Evolutionary conservation across 2,888 invertebrate genomes (phyloP), one percentile per base, ranked within the genome.

Genomic region (Pollenia amentaria): DNA sequence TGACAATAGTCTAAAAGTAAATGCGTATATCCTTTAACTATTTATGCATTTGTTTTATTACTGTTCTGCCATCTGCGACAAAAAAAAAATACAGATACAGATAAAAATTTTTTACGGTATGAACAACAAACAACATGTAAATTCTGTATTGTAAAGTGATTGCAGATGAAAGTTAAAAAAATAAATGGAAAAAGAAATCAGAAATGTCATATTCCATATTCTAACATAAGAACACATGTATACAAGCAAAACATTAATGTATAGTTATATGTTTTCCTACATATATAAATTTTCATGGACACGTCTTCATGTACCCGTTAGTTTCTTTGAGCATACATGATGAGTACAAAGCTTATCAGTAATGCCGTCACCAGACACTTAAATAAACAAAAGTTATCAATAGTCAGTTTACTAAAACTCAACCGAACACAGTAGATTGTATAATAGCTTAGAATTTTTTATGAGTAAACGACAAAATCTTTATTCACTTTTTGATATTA

Each of bases 1-100:
- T 75, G 48, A 38, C 60, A 79, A 73, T 53, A 60, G 67, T 51
- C 11, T 57, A 48, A 80, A 76, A 57, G 76, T 60, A 78, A 84
- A 84, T 60, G n/a, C 21, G 16, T 38, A 65, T 67, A 75, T 81
- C 67, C 73, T 75, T 75, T 51, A 75, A 46, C 44, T 57, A n/a
- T 73, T 73, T 72, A 18, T 73, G 44, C 38, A 69, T 55, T 79
- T 51, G 42, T 60, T 70, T 51, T 62, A 53, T 44, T 72, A 18
- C 55, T 53, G 38, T 38, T 53, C 6, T 6, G 14, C 21, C 65
- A 67, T 46, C 14, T 67, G 46, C 29, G 21, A 2, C 10, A 46
- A n/a, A 18, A 8, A 42, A 14, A 14, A 40, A 60, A n/a, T 8
- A n/a, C n/a, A 38, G 18, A 12, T 29, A 21, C 11, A 57, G 3